Base-by-base conservation (phyloP, 1,140 invertebrate species). In the Euura lappo region DNA sequence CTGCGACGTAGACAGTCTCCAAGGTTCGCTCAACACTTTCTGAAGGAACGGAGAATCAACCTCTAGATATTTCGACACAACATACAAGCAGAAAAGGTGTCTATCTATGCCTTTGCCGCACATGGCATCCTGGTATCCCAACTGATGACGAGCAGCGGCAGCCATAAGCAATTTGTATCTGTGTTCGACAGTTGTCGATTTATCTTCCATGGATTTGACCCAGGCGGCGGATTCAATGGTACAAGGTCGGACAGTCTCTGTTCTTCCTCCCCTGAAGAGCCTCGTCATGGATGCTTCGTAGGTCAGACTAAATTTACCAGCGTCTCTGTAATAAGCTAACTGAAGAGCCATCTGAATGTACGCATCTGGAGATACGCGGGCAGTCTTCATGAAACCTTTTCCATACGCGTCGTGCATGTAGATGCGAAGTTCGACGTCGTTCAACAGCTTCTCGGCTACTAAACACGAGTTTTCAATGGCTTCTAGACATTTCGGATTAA, bases 281-380 rank as follows among this genome's bases (percentile, higher is more conserved):
- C 98, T 91, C 0, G 98, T 99, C 98, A 99, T 99, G 7, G 97
- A 98, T 0, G 98, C 98, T 88, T 99, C 98, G 84, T 99, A 99
- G 0, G 98, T 99, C 65, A 99, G 88, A 84, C 93, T 95, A 86
- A 99, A 99, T 79, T 95, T 95, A 3, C 94, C 93, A 76, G 95
- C 94, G 86, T 97, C 94, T 84, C 97, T 88, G 85, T 93, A 98
- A 85, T 99, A 99, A 5, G 98, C 95, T 70, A 99, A 87, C 84
- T 99, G 98, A 3, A 99, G 88, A 3, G 96, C 95, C 94, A 99
- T 94, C 90, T 99, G 98, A 78, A 99, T 95, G 85, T 93, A 99
- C 10, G 97, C 98, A 90, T 99, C 98, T 0, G 98, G 98, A 74
- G 96, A 98, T 42, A 98, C 91, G 69, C 91, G 91, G 79, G 94